Percentiles rank a stretch among this genome's conserved stretches.
Conservation (phyloP, 1,140 invertebrate species). For the Drosophila arawakana region DNA sequence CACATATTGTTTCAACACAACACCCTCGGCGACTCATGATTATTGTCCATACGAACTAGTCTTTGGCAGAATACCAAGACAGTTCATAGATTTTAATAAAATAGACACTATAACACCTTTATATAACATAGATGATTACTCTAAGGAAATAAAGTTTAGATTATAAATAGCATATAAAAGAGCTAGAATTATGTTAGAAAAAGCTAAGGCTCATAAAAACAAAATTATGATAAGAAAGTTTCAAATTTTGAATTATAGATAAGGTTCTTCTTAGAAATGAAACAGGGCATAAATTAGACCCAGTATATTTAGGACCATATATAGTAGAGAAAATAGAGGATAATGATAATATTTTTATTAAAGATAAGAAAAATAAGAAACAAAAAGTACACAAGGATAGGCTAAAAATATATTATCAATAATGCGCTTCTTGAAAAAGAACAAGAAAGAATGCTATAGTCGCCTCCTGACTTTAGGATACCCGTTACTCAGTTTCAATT, state of each 20-base stretch:
- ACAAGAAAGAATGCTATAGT: no score
- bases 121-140: no score
- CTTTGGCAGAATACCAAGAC: conserved; percentile 34
- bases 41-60: no score
- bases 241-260: conserved; percentile 1
- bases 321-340: conserved; percentile 7
- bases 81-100: conserved; percentile 16
- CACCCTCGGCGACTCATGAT: not conserved
- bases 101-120: no score
- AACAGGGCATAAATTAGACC: conserved; percentile 16
- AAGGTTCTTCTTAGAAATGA: conserved; percentile 23
- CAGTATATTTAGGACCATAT: conserved; percentile 14
- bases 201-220: conserved; percentile 35
- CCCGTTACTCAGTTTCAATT: no score
- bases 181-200: conserved; percentile 5
- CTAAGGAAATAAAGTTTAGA: no score
- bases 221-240: conserved; percentile 1
- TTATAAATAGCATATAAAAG: no score
- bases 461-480: no score
- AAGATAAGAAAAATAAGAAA: not conserved
- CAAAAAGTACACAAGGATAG: conserved; percentile 23
- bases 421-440: no score
- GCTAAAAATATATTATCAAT: conserved; percentile 1
- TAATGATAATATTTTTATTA: conserved; percentile 6
- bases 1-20: not conserved